Conservation (phyloP, 2,888 invertebrate species). For the Pseudococcus longispinus region DNA sequence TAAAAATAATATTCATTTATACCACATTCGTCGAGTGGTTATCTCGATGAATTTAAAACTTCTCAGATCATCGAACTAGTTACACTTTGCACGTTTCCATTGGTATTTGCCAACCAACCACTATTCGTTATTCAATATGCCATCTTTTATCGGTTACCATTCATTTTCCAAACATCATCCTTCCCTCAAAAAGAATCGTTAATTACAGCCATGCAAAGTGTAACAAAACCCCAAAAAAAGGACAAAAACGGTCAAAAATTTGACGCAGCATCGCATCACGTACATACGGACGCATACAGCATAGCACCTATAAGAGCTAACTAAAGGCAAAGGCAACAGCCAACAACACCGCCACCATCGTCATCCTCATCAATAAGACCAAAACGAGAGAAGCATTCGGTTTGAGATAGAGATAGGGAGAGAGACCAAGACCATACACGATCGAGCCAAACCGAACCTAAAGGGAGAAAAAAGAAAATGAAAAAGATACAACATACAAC, state of each 20-base stretch:
- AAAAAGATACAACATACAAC: slow-evolving; percentile 28
- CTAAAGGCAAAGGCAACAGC: background rate
- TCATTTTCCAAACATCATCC: too few species aligned
- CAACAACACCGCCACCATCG: background rate
- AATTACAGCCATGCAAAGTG: too few species aligned
- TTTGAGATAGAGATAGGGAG: background rate
- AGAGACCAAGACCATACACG: background rate
- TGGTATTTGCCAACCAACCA: background rate
- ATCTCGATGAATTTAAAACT: background rate
- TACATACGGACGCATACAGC: background rate
- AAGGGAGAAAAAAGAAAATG: slow-evolving; percentile 39
- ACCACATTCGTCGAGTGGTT: background rate
- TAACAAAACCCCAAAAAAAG: background rate
- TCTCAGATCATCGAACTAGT: background rate
- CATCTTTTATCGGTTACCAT: too few species aligned
- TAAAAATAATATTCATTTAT: background rate
- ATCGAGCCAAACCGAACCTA: background rate
- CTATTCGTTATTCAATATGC: background rate
- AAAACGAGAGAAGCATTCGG: background rate
- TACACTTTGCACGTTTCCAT: background rate
- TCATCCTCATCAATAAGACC: background rate
- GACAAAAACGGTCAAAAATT: background rate
- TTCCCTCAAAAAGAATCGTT: too few species aligned
- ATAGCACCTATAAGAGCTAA: background rate
- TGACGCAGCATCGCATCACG: background rate